These are phyloP conservation scores for Schlechtendalia chinensis DNA, from an alignment of 1,140 invertebrate species.

Conservation along the genomic window DNA sequence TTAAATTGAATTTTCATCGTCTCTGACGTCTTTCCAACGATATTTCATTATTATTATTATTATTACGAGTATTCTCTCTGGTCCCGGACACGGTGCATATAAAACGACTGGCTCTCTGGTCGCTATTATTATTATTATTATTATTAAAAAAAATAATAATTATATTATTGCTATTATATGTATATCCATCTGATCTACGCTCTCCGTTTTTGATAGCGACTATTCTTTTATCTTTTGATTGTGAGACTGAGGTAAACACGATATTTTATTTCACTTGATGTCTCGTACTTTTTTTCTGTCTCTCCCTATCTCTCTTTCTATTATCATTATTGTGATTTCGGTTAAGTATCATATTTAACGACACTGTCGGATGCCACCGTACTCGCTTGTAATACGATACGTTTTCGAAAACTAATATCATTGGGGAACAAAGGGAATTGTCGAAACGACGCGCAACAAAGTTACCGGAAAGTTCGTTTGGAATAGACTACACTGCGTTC, in stretches of 20 bases:
- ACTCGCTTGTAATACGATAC: background rate
- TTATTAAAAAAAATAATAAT: too few species aligned
- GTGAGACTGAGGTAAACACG: background rate
- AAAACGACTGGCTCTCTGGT: background rate
- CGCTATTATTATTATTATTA: too few species aligned
- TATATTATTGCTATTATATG: too few species aligned
- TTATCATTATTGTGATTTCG: conserved; percentile 1
- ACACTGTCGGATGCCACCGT: background rate
- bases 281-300: background rate
- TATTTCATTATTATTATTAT: conserved; percentile 9
- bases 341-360: background rate
- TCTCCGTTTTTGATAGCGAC: background rate
- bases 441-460: background rate
- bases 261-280: background rate
- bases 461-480: background rate
- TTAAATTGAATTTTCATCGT: conserved; percentile 23
- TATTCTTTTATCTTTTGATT: background rate
- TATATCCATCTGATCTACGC: too few species aligned
- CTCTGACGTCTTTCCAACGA: background rate
- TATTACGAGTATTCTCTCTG: too few species aligned
- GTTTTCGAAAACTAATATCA: background rate
- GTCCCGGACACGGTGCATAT: background rate
- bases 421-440: background rate
- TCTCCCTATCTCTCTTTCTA: background rate
- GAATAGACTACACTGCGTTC: background rate